Evolutionary conservation across 2,888 invertebrate genomes (phyloP).

Genomic region (Ectemnius cavifrons): DNA sequence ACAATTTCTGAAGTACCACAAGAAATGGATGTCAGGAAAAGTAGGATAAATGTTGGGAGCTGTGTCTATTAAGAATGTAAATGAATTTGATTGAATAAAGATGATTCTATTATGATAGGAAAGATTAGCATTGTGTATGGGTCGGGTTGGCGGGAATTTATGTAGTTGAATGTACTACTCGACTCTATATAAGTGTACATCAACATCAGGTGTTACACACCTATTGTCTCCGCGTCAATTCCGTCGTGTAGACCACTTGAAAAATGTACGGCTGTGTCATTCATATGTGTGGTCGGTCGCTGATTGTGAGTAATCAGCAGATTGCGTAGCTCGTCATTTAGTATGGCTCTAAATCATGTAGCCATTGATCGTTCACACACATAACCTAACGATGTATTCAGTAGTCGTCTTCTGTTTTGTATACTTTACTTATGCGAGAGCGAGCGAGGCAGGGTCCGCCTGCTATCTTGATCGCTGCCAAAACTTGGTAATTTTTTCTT

Average conservation of each 20-base stretch:
- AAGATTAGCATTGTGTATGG: no score
- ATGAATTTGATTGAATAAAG: no score
- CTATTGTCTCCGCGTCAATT: not conserved
- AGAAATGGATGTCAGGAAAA: no score
- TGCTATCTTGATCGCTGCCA: constrained; percentile 71
- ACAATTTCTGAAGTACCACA: no score
- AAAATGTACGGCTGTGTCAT: not conserved
- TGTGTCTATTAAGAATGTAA: no score
- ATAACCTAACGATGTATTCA: constrained; percentile 57
- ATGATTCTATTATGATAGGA: no score
- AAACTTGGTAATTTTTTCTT: constrained; percentile 59
- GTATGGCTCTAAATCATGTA: not conserved
- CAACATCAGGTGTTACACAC: no score
- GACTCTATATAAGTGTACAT: no score
- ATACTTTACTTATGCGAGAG: constrained; percentile 46
- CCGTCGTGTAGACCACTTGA: not conserved
- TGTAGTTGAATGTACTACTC: no score
- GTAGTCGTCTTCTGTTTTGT: constrained; percentile 43
- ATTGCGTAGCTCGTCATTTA: not conserved
- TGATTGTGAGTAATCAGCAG: not conserved
- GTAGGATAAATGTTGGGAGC: no score
- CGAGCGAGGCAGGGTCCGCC: constrained; percentile 44
- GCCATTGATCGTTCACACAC: constrained; percentile 3
- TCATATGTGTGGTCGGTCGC: not conserved
- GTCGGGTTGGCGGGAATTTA: no score